Base-by-base conservation (phyloP, 2,113 vertebrate species). In the Agelaius phoeniceus region DNA sequence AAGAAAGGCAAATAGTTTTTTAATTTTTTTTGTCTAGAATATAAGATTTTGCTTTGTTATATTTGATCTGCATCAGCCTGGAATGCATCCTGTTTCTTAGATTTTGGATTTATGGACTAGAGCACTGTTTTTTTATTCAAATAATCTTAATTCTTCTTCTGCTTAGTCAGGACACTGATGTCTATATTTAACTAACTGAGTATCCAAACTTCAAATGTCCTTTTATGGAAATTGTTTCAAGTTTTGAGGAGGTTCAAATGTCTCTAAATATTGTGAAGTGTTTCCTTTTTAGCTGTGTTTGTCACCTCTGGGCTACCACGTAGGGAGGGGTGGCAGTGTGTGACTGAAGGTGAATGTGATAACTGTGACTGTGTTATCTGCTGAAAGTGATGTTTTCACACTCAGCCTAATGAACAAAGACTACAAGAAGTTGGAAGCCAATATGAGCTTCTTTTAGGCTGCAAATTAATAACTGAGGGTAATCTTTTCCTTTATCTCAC, bases 391-490 rank as follows among this genome's bases (percentile, higher is more conserved):
- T 44, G 73, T 65, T 93, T 90, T 33, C 49, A 66, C 30, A 39
- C 23, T 73, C 51, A 39, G 21, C 11, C 48, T 57, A 17, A 72
- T 21, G 54, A 89, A 83, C 26, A 86, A 75, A 24, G 17, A 59
- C 44, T 65, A 12, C 27, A 79, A 55, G 39, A 30, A 90, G 54
- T 31, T 73, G 18, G 33, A 66, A 94, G 15, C 6, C 28, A 59
- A 43, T 52, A 58, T 21, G 30, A 89, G 71, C 48, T 48, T 81
- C 37, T 75, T 87, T 86, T 39, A 66, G 48, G 8, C 57, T 86
- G 39, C 26, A 92, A 68, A 84, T 87, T 77, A 76, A 55, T 73
- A 84, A 73, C 35, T 37, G 68, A 95, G 37, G 21, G n/a, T 77
- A 62, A 27, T 49, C 9, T 82, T 22, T 91, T 65, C 41, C n/a